Evolutionary conservation across 37 sponge, comb jelly and placozoan species (phyloP).

Genomic region (Haliclona indistincta): DNA sequence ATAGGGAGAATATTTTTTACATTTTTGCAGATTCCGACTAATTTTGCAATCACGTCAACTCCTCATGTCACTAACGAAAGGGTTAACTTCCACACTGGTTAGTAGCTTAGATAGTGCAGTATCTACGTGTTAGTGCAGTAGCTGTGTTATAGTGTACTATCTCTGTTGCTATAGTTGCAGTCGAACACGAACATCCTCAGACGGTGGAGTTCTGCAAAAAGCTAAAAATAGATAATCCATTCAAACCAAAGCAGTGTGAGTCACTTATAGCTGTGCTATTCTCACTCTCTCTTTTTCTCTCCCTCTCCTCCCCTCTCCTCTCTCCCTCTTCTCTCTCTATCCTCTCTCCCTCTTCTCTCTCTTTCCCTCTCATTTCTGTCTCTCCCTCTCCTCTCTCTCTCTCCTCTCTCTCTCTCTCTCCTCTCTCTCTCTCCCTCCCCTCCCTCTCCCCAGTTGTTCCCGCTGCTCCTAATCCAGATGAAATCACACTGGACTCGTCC

Average conservation of each 20-base stretch:
- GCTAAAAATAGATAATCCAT: constrained; percentile 70
- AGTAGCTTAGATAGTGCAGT: neutral
- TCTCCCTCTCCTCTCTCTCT: neutral
- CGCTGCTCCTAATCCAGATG: constrained; percentile 14
- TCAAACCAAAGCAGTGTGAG: neutral
- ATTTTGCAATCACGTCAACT: constrained; percentile 45
- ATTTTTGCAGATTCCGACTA: constrained; percentile 59
- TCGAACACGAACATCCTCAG: constrained; percentile 67
- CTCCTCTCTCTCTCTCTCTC: neutral
- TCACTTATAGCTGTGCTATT: neutral
- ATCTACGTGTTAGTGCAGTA: neutral
- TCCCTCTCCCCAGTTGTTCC: neutral
- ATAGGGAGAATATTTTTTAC: constrained; percentile 10
- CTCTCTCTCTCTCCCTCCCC: neutral
- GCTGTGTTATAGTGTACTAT: neutral
- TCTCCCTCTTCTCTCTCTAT: neutral
- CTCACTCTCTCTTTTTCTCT: too few species aligned
- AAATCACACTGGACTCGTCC: neutral
- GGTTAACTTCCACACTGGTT: constrained; percentile 14
- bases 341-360: neutral
- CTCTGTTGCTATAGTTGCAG: neutral
- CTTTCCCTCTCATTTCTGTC: neutral
- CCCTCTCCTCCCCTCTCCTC: neutral
- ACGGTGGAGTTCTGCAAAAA: constrained; percentile 69
- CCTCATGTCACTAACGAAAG: neutral